Conservation (phyloP, 1,140 invertebrate species). For the Melipona quadrifasciata region DNA sequence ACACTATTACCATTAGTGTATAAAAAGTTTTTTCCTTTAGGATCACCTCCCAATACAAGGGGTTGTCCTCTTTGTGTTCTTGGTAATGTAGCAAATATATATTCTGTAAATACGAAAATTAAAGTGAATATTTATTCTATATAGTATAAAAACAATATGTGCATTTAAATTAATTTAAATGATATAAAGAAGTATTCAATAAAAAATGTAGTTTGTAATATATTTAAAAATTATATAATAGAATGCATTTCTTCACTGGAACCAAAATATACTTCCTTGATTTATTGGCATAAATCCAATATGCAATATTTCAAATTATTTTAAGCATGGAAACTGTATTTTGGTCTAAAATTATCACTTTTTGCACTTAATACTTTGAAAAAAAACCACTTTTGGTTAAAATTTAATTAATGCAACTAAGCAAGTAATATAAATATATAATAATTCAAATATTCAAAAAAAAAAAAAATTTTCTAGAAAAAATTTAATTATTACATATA, state of each 20-base stretch:
- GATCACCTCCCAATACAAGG: conserved; percentile 96
- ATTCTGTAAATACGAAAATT: conserved; percentile 83
- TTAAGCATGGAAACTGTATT: conserved; percentile 37
- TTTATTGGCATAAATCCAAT: conserved; percentile 52
- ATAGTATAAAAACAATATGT: background rate
- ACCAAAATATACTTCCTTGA: conserved; percentile 57
- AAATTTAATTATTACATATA: background rate
- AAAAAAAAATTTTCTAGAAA: too few relatives aligned
- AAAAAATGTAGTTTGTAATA: background rate
- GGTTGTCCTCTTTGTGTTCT: conserved; percentile 95
- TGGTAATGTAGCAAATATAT: conserved; percentile 95
- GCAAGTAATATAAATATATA: background rate
- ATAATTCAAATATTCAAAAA: background rate
- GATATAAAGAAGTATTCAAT: background rate
- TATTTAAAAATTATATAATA: conserved; percentile 5
- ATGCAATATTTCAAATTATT: conserved; percentile 57
- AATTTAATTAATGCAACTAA: background rate
- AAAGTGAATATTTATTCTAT: background rate
- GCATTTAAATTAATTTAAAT: too few relatives aligned
- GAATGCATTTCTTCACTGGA: conserved; percentile 40
- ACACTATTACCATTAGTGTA: conserved; percentile 99
- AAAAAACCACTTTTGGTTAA: too few relatives aligned
- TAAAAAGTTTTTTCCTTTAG: conserved; percentile 98
- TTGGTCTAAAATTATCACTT: conserved; percentile 2
- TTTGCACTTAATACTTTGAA: background rate